Evolutionary conservation across 2,113 vertebrate genomes (phyloP), one percentile per base, ranked within the genome.

Genomic region (Siniperca chuatsi): DNA sequence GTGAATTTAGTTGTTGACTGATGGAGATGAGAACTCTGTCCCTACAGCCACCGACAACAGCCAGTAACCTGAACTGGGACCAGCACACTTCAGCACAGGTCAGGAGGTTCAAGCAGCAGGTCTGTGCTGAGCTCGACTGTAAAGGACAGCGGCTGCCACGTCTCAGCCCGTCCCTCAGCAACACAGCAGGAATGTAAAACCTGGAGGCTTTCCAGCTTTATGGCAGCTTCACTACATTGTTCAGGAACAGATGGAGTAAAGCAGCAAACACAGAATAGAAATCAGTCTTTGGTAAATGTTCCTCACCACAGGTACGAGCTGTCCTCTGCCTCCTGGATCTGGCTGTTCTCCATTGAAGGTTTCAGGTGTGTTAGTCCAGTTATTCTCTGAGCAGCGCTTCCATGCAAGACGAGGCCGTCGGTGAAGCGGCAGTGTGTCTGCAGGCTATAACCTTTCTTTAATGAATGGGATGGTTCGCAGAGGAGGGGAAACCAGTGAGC

Each of bases 291-390:
- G 1, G 20, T 6, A 16, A 69, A 23, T 1, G 4, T 21, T 67
- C n/a, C 91, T 95, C 92, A 95, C 94, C 94, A 91, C 78, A 94
- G 89, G 83, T 93, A 89, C 16, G 89, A 68, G 55, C 87, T 82
- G 75, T 95, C 92, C 74, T 95, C 94, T 35, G 77, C 29, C 77
- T 93, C 94, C 72, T 82, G 92, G 70, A 0, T 90, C 78, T 72
- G 79, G 50, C 13, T 84, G 48, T 69, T 89, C 80, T 95, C 94
- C 94, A 94, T 94, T 3, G n/a, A 46, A 16, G 67, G 8, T 2
- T 50, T 61, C 75, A 60, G 78, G 57, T 84, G 73, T 57, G 65
- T 66, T 29, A 4, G 29, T 79, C 54, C 74, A 29, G n/a, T 8
- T 62, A 1, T 10, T 37, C 73, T 48, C 12, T 35, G 3, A 9